Evolutionary conservation across 2,113 vertebrate species (phyloP).

Genomic region (Bubo bubo): DNA sequence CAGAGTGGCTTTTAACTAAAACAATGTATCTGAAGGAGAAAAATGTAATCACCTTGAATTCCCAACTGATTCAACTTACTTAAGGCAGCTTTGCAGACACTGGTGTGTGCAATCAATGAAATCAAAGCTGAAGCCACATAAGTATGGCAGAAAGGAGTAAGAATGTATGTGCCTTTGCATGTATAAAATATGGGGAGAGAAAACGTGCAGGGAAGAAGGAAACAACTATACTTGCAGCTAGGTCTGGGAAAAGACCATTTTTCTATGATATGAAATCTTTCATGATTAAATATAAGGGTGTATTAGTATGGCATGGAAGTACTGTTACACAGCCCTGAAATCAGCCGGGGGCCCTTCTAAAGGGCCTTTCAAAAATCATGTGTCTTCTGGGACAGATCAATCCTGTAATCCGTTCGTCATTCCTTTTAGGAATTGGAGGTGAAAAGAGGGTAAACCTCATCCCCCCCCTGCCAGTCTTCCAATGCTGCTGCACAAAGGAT

Average conservation of each 20-base stretch:
- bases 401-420: neutral
- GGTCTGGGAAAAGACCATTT: neutral
- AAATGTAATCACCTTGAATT: slow-evolving; percentile 56
- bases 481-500: neutral
- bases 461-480: neutral
- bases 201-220: neutral
- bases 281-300: neutral
- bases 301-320: neutral
- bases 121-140: neutral
- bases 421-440: neutral
- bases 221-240: neutral
- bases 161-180: neutral
- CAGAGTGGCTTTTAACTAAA: slow-evolving; percentile 66
- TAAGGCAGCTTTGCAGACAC: slow-evolving; percentile 31
- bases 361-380: neutral
- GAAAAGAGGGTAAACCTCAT: neutral
- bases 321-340: neutral
- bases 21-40: slow-evolving; percentile 42
- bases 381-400: neutral
- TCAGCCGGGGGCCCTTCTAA: neutral
- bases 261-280: neutral
- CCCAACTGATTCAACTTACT: slow-evolving; percentile 12
- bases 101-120: slow-evolving; percentile 9
- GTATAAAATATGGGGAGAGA: neutral
- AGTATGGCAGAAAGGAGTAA: neutral